Evolutionary conservation across 2,113 vertebrate species (phyloP), one percentile per base, ranked within the genome.

Genomic region (Psettodes erumei): DNA sequence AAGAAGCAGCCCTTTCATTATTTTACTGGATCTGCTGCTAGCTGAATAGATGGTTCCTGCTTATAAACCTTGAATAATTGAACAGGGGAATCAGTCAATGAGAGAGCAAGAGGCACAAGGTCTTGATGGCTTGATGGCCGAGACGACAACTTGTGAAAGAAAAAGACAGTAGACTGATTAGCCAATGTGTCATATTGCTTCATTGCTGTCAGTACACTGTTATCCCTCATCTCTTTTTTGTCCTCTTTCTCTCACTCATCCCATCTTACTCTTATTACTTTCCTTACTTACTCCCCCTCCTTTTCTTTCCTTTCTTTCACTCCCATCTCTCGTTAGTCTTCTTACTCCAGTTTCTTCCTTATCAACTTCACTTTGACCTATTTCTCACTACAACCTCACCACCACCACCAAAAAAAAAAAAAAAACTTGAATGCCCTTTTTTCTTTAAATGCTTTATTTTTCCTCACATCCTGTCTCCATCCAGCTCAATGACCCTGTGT

Each of bases 41-140:
- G 86, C 79, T 84, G 88, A 90, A 93, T 91, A 75, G 88, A 92
- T 85, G 90, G 83, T 75, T 68, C 62, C 79, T 93, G 90, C 90
- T 91, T 93, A 93, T 93, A 90, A 92, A 93, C 82, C 84, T 84
- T 93, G 87, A 93, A 93, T 94, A 91, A 93, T 92, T 90, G 90
- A 94, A 88, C 71, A 87, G 78, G 71, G 76, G 71, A 90, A 91
- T 92, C 86, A 84, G 88, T 93, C 86, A 88, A 74, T 86, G 79
- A 76, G 82, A 55, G 81, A 71, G 60, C 59, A 48, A 82, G 71
- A 86, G 72, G 74, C 71, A 45, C 83, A 77, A 79, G 79, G 82
- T 84, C 86, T 86, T 89, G 90, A 91, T 90, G 72, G 73, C 79
- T 84, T 84, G 83, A 91, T 88, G 83, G 82, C 77, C 47, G 27